Evolutionary conservation across 2,113 vertebrate genomes (phyloP).

Genomic region (Leucopternis melanops): DNA sequence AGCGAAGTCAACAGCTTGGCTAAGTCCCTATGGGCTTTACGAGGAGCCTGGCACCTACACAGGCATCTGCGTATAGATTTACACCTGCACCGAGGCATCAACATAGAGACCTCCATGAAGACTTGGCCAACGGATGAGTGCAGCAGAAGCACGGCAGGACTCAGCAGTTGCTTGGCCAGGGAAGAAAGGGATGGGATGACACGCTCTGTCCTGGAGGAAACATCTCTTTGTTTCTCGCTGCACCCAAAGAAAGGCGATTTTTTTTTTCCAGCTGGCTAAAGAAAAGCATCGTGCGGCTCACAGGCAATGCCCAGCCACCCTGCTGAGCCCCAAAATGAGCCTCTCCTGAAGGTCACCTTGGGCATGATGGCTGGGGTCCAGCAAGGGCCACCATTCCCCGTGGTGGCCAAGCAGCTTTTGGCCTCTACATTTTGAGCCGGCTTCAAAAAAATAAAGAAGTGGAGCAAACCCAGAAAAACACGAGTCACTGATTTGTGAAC

Average conservation of each 20-base stretch:
- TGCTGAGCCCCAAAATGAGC: neutral
- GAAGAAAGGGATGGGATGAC: neutral
- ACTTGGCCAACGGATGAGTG: neutral
- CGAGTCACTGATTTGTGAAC: neutral
- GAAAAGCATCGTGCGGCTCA: neutral
- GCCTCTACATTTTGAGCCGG: neutral
- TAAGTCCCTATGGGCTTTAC: neutral
- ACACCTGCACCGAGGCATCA: accelerated
- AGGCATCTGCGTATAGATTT: neutral
- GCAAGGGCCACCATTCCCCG: neutral
- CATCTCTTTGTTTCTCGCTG: neutral
- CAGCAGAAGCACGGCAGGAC: neutral
- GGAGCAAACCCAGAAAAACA: neutral
- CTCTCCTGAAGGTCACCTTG: neutral
- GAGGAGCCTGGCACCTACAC: neutral
- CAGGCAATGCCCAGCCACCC: neutral
- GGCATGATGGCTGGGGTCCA: neutral
- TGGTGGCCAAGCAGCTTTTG: neutral
- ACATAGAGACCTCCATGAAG: neutral
- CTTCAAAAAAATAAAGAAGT: neutral
- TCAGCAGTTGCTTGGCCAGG: neutral
- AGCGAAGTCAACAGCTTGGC: neutral
- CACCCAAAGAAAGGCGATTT: neutral
- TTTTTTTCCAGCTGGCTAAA: neutral
- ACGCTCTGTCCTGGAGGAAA: neutral